Conservation (phyloP, 1,140 invertebrate genomes). For the Apis cerana region DNA sequence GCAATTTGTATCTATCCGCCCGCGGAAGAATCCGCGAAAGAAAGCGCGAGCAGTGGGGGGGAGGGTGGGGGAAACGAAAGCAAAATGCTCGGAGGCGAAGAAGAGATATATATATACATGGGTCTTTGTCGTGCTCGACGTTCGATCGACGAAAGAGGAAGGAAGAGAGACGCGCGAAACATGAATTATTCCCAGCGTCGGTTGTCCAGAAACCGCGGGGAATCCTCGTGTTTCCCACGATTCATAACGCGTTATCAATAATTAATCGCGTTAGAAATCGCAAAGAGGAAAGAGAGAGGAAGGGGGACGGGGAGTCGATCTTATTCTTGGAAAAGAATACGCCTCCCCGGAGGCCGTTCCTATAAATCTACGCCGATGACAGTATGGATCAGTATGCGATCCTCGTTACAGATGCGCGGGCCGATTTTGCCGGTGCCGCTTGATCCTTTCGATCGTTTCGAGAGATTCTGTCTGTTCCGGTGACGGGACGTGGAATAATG, state of each 20-base stretch:
- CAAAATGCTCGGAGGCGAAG: slow-evolving; percentile 2
- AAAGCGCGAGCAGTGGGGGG: slow-evolving; percentile 1
- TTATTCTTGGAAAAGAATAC: slow-evolving; percentile 52
- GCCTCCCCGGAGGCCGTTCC: slow-evolving; percentile 26
- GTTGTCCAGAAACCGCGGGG: slow-evolving; percentile 60
- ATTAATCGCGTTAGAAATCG: slow-evolving; percentile 66
- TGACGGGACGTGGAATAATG: slow-evolving; percentile 21
- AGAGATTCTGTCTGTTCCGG: background rate
- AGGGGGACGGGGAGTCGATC: slow-evolving; percentile 5
- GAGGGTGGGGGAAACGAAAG: slow-evolving; percentile 4
- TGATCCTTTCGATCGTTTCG: background rate
- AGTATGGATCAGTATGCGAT: slow-evolving; percentile 41
- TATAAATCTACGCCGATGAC: slow-evolving; percentile 58
- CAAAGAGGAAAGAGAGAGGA: slow-evolving; percentile 16
- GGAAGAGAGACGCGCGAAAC: slow-evolving; percentile 51
- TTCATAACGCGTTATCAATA: slow-evolving; percentile 67
- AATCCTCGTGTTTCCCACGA: slow-evolving; percentile 63
- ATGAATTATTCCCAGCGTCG: slow-evolving; percentile 69
- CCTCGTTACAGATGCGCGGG: slow-evolving; percentile 32
- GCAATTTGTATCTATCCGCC: slow-evolving; percentile 57
- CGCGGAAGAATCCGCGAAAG: slow-evolving; percentile 39
- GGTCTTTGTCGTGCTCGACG: background rate
- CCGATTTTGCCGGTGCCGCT: slow-evolving; percentile 9
- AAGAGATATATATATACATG: too few relatives aligned
- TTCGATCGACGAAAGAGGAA: background rate